Conservation (phyloP, 2,797 vertebrate species). For the Clamator glandarius region DNA sequence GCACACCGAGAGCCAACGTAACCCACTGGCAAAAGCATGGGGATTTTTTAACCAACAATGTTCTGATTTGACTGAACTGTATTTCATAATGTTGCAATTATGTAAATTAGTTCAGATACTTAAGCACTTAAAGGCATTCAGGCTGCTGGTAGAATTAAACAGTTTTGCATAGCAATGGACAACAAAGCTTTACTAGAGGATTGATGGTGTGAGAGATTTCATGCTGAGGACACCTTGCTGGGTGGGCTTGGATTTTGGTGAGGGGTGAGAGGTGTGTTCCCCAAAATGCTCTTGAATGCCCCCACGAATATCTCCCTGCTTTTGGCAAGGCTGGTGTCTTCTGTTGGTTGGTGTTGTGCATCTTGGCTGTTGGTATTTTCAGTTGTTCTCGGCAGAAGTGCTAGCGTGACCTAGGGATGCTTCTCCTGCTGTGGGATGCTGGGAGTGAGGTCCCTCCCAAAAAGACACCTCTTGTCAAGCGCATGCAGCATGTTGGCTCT, state of each 20-base stretch:
- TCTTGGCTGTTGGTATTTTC: background rate
- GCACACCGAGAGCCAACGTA: background rate
- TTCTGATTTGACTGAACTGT: conserved; percentile 57
- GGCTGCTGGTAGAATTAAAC: conserved; percentile 22
- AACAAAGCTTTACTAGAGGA: background rate
- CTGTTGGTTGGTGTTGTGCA: background rate
- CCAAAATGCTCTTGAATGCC: background rate
- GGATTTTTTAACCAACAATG: background rate
- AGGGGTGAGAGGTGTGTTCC: background rate
- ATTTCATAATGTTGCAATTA: conserved; percentile 66
- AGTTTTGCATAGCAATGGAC: background rate
- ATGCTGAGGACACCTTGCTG: background rate
- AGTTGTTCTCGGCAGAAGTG: background rate
- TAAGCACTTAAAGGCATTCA: conserved; percentile 9
- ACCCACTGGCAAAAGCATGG: conserved; percentile 45
- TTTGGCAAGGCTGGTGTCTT: background rate
- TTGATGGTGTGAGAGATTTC: background rate
- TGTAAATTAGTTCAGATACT: conserved; percentile 50
- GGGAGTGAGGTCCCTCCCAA: background rate
- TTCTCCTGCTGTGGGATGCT: background rate
- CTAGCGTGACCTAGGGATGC: background rate
- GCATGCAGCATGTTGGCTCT: rapidly evolving
- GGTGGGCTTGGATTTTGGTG: background rate
- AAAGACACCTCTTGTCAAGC: background rate
- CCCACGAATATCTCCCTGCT: background rate